phyloP scores from a whole-genome alignment of 1,140 invertebrate genomes.

The Dendrolimus punctatus region DNA sequence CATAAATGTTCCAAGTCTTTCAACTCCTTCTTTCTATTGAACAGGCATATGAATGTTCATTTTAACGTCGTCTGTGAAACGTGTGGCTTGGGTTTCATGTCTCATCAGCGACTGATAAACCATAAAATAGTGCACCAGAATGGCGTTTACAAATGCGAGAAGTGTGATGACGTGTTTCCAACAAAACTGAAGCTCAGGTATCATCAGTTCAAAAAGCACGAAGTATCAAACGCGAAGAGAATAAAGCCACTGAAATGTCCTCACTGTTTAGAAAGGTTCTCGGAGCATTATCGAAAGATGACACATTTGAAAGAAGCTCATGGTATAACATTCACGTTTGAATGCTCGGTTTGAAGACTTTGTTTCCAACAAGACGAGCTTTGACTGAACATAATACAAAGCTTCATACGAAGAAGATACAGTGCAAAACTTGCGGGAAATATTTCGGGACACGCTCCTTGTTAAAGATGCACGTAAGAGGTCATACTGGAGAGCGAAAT shows the following conservation, averaged over 20 bases:
- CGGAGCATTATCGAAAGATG: constrained; percentile 60
- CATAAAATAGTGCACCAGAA: constrained; percentile 56
- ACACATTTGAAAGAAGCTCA: constrained; percentile 56
- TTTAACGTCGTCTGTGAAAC: constrained; percentile 60
- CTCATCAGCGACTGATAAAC: constrained; percentile 53
- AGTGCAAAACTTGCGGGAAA: constrained; percentile 71
- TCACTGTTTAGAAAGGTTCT: constrained; percentile 54
- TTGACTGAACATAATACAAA: constrained; percentile 67
- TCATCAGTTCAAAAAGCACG: constrained; percentile 53
- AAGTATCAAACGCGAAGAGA: constrained; percentile 42
- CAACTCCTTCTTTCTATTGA: constrained; percentile 56
- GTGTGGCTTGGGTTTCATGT: constrained; percentile 63
- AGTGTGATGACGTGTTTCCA: constrained; percentile 49
- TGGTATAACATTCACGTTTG: constrained; percentile 53
- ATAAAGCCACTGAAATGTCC: constrained; percentile 58
- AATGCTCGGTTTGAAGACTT: constrained; percentile 46
- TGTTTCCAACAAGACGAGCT: constrained; percentile 42
- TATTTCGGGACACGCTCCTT: constrained; percentile 73
- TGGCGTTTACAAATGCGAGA: constrained; percentile 46
- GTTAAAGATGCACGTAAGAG: constrained; percentile 81
- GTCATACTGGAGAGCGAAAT: constrained; percentile 78
- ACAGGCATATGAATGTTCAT: constrained; percentile 61
- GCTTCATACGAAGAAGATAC: constrained; percentile 70
- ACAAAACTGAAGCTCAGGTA: constrained; percentile 55
- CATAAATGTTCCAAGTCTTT: constrained; percentile 52